Base-by-base conservation (phyloP, 2,113 vertebrate genomes). In the Eurystomus gularis region DNA sequence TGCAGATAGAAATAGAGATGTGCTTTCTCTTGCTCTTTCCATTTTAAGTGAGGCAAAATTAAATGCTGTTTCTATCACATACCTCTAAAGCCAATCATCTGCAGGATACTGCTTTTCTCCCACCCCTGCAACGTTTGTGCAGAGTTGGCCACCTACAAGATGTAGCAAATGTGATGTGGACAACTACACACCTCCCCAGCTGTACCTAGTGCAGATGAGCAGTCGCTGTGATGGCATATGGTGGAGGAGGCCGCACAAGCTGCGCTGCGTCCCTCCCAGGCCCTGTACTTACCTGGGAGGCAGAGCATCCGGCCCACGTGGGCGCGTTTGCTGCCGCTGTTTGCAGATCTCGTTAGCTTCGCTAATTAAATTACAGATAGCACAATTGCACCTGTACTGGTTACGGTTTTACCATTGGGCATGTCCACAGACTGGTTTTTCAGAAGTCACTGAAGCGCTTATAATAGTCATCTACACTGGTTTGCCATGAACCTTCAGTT, bases 21-120 rank as follows among this genome's bases (percentile, higher is more conserved):
- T 70, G 40, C 9, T 79, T 88, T 78, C 28, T 80, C 37, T 70
- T 64, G 60, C 17, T 87, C 16, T 65, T 95, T 40, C 24, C 5
- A 10, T 72, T 72, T 64, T 60, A 39, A 73, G 39, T 6, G 37
- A 83, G 29, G 33, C 24, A 39, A 58, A 68, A 61, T 71, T 61
- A 66, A 86, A 29, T 77, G 33, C 24, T 2, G 0, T 66, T 83
- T 88, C 40, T 88, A 24, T 39, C 1, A 0, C 58, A 0, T 18
- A 4, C 72, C 52, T 79, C 29, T 82, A 7, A 37, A 39, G 40
- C 62, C 28, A n/a, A 10, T 11, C 11, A 35, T 13, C 28, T 46
- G 66, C 54, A 48, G 25, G 39, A 6, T 1, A 3, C 21, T 64
- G 19, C 57, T 31, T 40, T 73, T 39, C 33, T 82, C 20, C 7